Base-by-base conservation (phyloP, 2,113 vertebrate species). In the Notothenia coriiceps region DNA sequence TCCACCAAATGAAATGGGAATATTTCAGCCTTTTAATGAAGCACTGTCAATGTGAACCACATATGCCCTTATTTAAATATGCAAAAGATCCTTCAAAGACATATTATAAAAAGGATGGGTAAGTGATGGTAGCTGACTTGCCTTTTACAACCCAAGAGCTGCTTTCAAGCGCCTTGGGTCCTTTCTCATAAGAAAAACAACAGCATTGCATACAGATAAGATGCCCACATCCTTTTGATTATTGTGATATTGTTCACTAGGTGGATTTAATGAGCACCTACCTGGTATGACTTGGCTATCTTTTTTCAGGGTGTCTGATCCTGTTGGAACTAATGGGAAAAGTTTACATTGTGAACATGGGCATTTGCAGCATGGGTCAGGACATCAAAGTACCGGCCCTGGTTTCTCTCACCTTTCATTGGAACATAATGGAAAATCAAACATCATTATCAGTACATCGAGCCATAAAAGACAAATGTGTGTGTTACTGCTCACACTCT, bases 1-100 rank as follows among this genome's bases (percentile, higher is more conserved):
- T 88, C 73, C 72, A 79, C 73, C 82, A 82, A 90, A 89, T 89
- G 86, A 92, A 93, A 92, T 80, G 74, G 79, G 87, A 87, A 92
- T 93, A 92, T 87, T 90, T 91, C 88, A 85, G 85, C 88, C 77
- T 91, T 92, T 85, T 93, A 95, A 95, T 92, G 90, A 94, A 93
- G 86, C 82, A 63, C 71, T 86, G 84, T 84, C 85, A 87, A 82
- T 79, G 76, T 25, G 43, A 55, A 66, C 80, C 81, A 67, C 62
- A 84, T 80, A 86, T 80, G 70, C 64, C 73, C 77, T 86, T 86
- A 89, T 86, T 91, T 86, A 82, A 89, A 89, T 89, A 89, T 84
- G 83, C 82, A 80, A 70, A 71, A 63, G 76, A 70, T 89, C 78
- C 70, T 88, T 91, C 89, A 91, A 88, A 92, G 87, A 74, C 84